Evolutionary conservation across 92 coral and sea anemone genomes (phyloP), one percentile per base, ranked within the genome.

Genomic region (Epizoanthus illoricatus): DNA sequence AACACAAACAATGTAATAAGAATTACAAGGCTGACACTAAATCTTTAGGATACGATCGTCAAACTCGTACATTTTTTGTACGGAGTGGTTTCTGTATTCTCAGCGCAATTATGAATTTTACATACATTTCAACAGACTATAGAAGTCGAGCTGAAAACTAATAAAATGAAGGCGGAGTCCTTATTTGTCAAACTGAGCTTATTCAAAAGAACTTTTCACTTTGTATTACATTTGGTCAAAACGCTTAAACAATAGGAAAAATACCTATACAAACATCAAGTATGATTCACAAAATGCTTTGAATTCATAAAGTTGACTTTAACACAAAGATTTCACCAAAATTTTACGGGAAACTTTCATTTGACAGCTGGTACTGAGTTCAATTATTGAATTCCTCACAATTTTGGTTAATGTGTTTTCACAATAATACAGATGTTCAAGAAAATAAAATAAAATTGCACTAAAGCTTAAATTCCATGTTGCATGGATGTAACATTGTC

Each of bases 151-250:
- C 49, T 33, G 7, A 17, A 40, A 39, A 15, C 20, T 36, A 68
- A n/a, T n/a, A n/a, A n/a, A 39, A 39, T 39, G 49, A 24, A 68
- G 73, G 73, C 73, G 73, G 73, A 19, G 45, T 39, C 49, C n/a
- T 68, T 16, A 17, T 3, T 33, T 7, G 16, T 9, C 59, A 8
- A 8, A 10, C 28, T 9, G 11, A 23, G 3, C 1, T 40, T 16
- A 68, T 68, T 68, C 73, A 68, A 15, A 33, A 68, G 9, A 68
- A 68, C 15, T 40, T 65, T 28, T 68, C 8, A 33, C 21, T 68
- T 39, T 43, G 49, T 68, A 68, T 68, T 40, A 11, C 4, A 41
- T 68, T 68, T 68, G 2, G 73, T 68, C 19, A 33, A 68, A 68
- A 40, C 3, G 21, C 42, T 68, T 68, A 18, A 10, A 28, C 41